These are phyloP conservation scores for Penelope pileata DNA, from an alignment of 2,113 vertebrate species.

Conservation along the genomic window DNA sequence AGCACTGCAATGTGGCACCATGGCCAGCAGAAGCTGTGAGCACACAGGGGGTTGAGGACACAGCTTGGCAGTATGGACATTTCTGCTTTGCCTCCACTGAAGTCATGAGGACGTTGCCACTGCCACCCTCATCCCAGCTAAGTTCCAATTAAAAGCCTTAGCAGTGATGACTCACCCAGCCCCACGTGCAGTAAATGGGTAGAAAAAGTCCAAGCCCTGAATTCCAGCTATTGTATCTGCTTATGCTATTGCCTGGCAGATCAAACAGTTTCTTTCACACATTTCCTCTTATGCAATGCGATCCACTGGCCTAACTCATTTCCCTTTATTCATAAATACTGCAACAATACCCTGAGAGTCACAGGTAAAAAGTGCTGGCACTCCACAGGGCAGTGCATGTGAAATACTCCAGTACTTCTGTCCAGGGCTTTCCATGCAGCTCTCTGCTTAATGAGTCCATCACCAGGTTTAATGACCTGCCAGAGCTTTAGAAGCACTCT, in stretches of 20 bases:
- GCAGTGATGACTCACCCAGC: neutral
- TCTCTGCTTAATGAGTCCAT: slow-evolving; percentile 56
- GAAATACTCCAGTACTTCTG: neutral
- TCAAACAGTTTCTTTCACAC: neutral
- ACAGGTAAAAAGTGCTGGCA: neutral
- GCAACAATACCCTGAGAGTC: neutral
- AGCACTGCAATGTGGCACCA: neutral
- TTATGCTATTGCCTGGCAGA: neutral
- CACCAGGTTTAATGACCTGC: slow-evolving; percentile 57
- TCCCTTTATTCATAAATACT: neutral
- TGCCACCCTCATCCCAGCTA: neutral
- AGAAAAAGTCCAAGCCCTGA: neutral
- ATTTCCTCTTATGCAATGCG: neutral
- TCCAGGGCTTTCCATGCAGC: slow-evolving; percentile 8
- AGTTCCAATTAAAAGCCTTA: neutral
- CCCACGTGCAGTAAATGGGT: neutral
- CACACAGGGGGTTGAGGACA: neutral
- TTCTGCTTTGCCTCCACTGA: neutral
- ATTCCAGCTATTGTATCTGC: neutral
- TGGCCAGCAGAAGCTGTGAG: neutral
- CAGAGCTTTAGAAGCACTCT: slow-evolving; percentile 60
- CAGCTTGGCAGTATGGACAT: neutral
- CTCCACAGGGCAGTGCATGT: neutral
- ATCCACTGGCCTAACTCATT: neutral
- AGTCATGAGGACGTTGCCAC: neutral